Evolutionary conservation across 2,113 vertebrate species (phyloP), one percentile per base, ranked within the genome.

Genomic region (Ceyx margarethae): DNA sequence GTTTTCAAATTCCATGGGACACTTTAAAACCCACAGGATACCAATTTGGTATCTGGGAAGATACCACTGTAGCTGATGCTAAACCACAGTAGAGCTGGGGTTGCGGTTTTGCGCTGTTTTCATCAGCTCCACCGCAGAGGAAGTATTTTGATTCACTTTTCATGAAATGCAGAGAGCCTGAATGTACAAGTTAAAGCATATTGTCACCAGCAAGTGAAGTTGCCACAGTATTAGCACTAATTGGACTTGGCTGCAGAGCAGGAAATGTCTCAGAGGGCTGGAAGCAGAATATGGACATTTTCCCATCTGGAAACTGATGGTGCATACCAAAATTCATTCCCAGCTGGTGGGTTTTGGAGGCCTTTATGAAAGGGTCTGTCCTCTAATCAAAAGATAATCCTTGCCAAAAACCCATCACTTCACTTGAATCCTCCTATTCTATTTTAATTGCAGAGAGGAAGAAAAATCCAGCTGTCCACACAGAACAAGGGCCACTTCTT

Each of bases 201-300:
- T 81, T 92, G 87, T 90, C 88, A 95, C 58, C 68, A 92, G 89
- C 69, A 87, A 96, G 89, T 35, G 81, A 94, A 90, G 78, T 89
- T 74, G 90, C 86, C 81, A 91, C 31, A 0, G 66, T 90, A 92
- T 58, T 94, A 89, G 79, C 86, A 93, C 74, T 95, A 95, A 93
- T 94, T 95, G 87, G 91, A 89, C 78, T 95, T 96, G 87, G 92
- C 94, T 92, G 35, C 26, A 6, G 67, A 83, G 92, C 85, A 94
- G 73, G 75, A 65, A 60, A 90, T 87, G 81, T 91, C 93, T 96
- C 89, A 92, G 85, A 91, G 88, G 95, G 64, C 81, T 95, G 86
- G 87, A 94, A 93, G 66, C 91, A 90, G 89, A 90, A 95, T 67
- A 92, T 4, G 77, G 87, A 95, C 88, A 79, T 87, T 86, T 93